phyloP scores from a whole-genome alignment of 2,113 vertebrate genomes.

The Sphaerodactylus townsendi region DNA sequence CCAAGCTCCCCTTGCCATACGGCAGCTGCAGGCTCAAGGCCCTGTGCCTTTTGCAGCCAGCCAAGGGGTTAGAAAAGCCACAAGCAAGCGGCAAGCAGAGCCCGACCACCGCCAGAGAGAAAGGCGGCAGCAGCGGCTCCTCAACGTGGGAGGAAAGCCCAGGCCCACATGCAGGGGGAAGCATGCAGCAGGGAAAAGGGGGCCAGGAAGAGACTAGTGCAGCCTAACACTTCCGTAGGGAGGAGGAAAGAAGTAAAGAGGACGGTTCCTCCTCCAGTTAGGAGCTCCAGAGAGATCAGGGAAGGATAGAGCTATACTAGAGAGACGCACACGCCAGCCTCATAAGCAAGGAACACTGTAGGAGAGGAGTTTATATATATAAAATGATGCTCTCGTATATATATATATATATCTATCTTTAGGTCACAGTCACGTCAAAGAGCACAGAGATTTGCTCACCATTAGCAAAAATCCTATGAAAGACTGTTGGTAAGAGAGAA shows the following conservation, averaged over 20 bases:
- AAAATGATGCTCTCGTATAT: constrained; percentile 32
- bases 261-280: too few relatives aligned
- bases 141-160: background rate
- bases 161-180: constrained; percentile 42
- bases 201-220: constrained; percentile 19
- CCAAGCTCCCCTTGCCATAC: background rate
- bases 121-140: background rate
- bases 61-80: constrained; percentile 34
- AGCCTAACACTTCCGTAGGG: background rate
- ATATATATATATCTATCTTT: constrained; percentile 46
- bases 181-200: constrained; percentile 38
- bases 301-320: constrained; percentile 30
- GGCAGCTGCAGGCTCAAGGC: constrained; percentile 18
- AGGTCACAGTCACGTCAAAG: constrained; percentile 69
- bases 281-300: background rate
- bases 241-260: constrained; percentile 24
- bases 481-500: constrained; percentile 81
- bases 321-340: constrained; percentile 45
- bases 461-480: constrained; percentile 91
- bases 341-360: constrained; percentile 56
- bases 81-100: constrained; percentile 60
- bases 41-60: background rate
- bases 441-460: constrained; percentile 79
- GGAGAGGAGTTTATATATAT: background rate
- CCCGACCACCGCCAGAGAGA: constrained; percentile 8